Evolutionary conservation across 1,140 invertebrate species (phyloP).

Genomic region (Zaprionus ghesquierei): DNA sequence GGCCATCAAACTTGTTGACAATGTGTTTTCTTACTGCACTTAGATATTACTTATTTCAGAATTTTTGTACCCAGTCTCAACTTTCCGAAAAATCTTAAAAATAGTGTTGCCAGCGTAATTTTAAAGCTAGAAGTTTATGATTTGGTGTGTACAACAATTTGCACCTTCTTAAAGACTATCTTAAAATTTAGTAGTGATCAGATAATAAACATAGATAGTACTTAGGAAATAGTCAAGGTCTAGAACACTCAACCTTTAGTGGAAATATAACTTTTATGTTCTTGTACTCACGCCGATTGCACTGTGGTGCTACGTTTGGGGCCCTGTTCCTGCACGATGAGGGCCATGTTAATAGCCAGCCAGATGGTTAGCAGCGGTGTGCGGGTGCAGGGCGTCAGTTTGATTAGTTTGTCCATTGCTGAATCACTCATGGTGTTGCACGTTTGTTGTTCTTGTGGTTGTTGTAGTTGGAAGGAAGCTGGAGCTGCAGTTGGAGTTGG

Average conservation of each 20-base stretch:
- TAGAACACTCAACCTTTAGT: too few relatives aligned
- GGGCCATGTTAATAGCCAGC: slow-evolving; percentile 79
- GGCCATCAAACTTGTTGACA: too few relatives aligned
- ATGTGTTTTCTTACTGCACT: too few relatives aligned
- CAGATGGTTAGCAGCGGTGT: slow-evolving; percentile 78
- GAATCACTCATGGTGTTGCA: slow-evolving; percentile 79
- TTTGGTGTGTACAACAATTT: too few relatives aligned
- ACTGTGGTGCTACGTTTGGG: slow-evolving; percentile 70
- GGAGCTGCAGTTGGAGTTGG: not conserved
- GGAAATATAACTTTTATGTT: not conserved
- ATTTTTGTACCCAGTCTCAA: too few relatives aligned
- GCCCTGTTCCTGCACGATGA: slow-evolving; percentile 76
- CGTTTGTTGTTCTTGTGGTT: slow-evolving; percentile 9
- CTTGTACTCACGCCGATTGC: slow-evolving; percentile 77
- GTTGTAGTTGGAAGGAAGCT: not conserved
- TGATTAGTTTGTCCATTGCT: slow-evolving; percentile 70
- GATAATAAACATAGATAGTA: too few relatives aligned
- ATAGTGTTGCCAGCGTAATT: too few relatives aligned
- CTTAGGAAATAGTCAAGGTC: too few relatives aligned
- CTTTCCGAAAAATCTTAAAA: too few relatives aligned
- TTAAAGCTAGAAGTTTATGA: too few relatives aligned
- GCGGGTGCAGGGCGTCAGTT: slow-evolving; percentile 65
- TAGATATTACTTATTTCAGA: too few relatives aligned
- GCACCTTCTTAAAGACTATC: not conserved
- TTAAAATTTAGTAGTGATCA: not conserved